phyloP scores from a whole-genome alignment of 2,797 vertebrate species.

The Miichthys miiuy region DNA sequence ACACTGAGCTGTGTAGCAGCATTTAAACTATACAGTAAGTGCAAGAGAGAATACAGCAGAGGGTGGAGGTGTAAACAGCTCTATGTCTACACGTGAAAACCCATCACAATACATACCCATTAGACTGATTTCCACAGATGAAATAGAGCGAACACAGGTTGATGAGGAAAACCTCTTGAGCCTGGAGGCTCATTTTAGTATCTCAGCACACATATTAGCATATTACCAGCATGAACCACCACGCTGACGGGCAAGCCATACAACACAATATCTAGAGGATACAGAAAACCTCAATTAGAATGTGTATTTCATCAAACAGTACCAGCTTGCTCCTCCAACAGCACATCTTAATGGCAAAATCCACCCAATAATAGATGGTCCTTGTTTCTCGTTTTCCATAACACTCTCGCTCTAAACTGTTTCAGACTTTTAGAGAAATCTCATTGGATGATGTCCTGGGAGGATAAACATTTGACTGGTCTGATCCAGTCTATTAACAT shows the following conservation, averaged over 20 bases:
- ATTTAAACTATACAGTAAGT: not conserved
- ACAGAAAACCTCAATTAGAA: not conserved
- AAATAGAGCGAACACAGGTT: not conserved
- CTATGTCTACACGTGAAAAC: not conserved
- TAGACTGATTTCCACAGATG: not conserved
- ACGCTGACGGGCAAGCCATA: not conserved
- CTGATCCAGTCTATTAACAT: conserved; percentile 28
- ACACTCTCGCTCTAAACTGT: not conserved
- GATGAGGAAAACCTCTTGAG: not conserved
- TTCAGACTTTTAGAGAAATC: conserved; percentile 1
- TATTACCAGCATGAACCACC: not conserved
- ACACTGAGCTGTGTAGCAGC: too few relatives aligned
- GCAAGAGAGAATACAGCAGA: not conserved
- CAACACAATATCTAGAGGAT: not conserved
- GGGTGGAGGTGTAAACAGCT: not conserved
- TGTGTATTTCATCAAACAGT: not conserved
- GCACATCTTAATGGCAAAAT: not conserved
- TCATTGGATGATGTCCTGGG: not conserved
- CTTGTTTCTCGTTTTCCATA: not conserved
- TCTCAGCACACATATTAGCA: conserved; percentile 11
- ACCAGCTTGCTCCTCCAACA: not conserved
- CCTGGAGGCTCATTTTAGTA: not conserved
- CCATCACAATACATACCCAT: too few relatives aligned
- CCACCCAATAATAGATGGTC: not conserved
- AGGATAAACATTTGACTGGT: conserved; percentile 23